phyloP scores from a whole-genome alignment of 2,797 vertebrate species.

The Xyrichtys novacula region DNA sequence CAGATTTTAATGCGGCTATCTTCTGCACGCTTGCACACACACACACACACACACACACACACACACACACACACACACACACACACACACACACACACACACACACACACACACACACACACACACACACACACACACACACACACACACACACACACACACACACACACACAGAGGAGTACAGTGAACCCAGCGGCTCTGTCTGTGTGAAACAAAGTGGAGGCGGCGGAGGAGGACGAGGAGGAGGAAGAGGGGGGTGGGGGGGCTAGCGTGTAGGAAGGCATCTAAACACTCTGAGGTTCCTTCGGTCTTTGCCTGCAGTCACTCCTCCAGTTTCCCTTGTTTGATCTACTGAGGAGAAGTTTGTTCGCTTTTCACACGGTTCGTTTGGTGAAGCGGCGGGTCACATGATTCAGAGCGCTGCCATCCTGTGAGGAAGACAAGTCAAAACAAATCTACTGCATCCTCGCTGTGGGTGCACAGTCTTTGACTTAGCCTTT shows the following conservation, averaged over 20 bases:
- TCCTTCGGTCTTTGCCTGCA: background rate
- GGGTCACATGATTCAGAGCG: background rate
- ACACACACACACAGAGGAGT: slow-evolving; percentile 18
- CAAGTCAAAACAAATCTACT: background rate
- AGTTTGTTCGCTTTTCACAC: slow-evolving; percentile 3
- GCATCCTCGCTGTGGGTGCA: background rate
- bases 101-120: no score
- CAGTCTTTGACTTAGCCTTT: background rate
- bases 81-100: no score
- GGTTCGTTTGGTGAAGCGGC: background rate
- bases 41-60: no score
- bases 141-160: no score
- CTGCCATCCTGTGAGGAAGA: background rate
- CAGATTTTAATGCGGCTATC: slow-evolving; percentile 50
- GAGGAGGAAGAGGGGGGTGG: background rate
- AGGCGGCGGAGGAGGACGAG: background rate
- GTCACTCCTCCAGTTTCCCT: background rate
- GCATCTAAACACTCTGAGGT: background rate
- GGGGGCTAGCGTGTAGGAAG: slow-evolving; percentile 2
- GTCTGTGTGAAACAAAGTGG: slow-evolving; percentile 32
- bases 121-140: no score
- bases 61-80: no score
- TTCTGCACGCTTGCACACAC: no score
- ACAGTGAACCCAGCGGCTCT: slow-evolving; percentile 12
- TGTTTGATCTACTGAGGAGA: background rate